Evolutionary conservation across 1,140 invertebrate species (phyloP).

Genomic region (Bombus waltoni): DNA sequence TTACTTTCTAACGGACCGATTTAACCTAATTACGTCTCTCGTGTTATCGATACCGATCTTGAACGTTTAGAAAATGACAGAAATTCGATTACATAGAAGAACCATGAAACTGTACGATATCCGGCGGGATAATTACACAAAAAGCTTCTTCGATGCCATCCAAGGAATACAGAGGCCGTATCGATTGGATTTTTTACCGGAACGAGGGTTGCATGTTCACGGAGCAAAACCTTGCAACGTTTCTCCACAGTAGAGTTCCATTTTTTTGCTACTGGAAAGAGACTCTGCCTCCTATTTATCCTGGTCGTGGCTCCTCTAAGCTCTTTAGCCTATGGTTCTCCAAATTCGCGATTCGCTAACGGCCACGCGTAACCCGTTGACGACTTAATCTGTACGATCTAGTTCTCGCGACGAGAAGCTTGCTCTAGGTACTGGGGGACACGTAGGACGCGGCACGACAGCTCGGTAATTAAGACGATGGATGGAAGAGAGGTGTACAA

Average conservation of each 20-base stretch:
- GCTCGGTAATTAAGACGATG: constrained; percentile 67
- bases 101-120: background rate
- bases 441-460: constrained; percentile 60
- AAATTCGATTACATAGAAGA: background rate
- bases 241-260: background rate
- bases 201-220: background rate
- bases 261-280: background rate
- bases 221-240: constrained; percentile 23
- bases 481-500: constrained; percentile 49
- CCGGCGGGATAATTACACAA: background rate
- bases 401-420: constrained; percentile 57
- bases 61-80: background rate
- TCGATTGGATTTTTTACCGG: background rate
- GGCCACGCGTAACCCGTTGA: constrained; percentile 53
- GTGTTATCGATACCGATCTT: background rate
- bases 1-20: background rate
- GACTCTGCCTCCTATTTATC: constrained; percentile 47
- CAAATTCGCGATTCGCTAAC: constrained; percentile 47
- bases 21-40: background rate
- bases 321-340: constrained; percentile 43
- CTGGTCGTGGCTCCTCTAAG: background rate
- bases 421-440: background rate
- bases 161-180: background rate
- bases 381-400: constrained; percentile 62
- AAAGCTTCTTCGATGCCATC: background rate